These are phyloP conservation scores for Aptenodytes patagonicus DNA, from an alignment of 2,113 vertebrate genomes.

Conservation along the genomic window DNA sequence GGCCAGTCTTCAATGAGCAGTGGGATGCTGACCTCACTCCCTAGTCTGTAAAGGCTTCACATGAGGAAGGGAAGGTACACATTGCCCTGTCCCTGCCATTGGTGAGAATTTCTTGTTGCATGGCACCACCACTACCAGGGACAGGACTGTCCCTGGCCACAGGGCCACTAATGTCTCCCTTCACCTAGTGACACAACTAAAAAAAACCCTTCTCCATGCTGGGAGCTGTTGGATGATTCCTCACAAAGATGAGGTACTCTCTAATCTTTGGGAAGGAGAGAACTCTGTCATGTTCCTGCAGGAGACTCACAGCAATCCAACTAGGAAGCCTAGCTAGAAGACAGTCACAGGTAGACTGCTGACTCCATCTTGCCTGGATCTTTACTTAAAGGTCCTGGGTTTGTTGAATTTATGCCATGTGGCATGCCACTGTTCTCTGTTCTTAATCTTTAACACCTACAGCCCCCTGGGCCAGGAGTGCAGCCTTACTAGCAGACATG, in stretches of 20 bases:
- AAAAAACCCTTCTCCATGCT: neutral
- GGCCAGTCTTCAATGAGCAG: neutral
- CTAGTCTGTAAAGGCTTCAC: neutral
- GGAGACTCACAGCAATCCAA: neutral
- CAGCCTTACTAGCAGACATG: neutral
- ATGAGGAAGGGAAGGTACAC: neutral
- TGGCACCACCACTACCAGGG: neutral
- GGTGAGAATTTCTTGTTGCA: neutral
- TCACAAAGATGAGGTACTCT: neutral
- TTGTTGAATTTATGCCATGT: neutral
- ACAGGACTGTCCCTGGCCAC: neutral
- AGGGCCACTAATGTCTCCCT: neutral
- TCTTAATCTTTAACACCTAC: neutral
- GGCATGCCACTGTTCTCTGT: neutral
- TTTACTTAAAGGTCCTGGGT: neutral
- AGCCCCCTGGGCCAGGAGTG: neutral
- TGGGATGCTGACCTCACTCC: neutral
- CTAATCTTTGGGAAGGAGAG: neutral
- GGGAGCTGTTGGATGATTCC: neutral
- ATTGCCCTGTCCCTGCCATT: neutral
- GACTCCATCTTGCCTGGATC: neutral
- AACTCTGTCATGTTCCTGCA: neutral
- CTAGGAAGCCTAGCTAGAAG: neutral
- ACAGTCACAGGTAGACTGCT: neutral
- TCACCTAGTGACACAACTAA: neutral